Percentiles rank a stretch among this genome's conserved stretches.
These are phyloP conservation scores for Carpatolechia fugitivella DNA, from an alignment of 2,888 invertebrate species.

Conservation along the genomic window DNA sequence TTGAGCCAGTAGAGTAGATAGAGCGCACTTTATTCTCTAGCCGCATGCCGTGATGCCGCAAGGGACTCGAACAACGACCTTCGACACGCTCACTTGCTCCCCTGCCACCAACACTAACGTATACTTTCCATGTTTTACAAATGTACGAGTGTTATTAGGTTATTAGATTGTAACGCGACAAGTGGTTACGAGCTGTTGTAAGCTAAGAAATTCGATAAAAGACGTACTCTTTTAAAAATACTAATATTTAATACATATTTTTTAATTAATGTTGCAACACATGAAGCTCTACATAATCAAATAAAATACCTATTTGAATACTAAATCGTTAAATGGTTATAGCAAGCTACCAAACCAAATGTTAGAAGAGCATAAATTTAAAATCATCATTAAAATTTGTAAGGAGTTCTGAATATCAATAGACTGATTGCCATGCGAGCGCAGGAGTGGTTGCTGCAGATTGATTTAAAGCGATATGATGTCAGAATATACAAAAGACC, in stretches of 20 bases:
- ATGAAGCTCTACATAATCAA: no score
- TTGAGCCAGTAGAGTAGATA: slow-evolving; percentile 7
- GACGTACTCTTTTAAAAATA: no score
- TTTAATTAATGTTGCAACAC: no score
- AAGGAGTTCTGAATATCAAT: slow-evolving; percentile 53
- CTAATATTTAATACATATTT: no score
- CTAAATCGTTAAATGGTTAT: no score
- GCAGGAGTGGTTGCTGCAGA: slow-evolving; percentile 29
- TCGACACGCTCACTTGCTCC: slow-evolving; percentile 32
- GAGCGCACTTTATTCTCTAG: slow-evolving; percentile 2
- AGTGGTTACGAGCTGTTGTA: not conserved
- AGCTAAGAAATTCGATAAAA: no score
- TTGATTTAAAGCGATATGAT: slow-evolving; percentile 46
- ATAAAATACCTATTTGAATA: no score
- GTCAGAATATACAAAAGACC: no score
- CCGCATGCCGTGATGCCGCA: slow-evolving; percentile 5
- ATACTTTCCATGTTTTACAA: not conserved
- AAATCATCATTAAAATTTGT: slow-evolving; percentile 54
- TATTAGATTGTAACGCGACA: not conserved
- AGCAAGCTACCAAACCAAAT: not conserved
- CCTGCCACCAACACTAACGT: slow-evolving; percentile 19
- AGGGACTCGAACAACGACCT: slow-evolving; percentile 31
- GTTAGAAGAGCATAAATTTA: not conserved
- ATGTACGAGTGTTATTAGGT: slow-evolving; percentile 5
- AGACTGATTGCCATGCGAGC: slow-evolving; percentile 43